Base-by-base conservation (phyloP, 2,797 vertebrate species). In the Mastacembelus armatus region DNA sequence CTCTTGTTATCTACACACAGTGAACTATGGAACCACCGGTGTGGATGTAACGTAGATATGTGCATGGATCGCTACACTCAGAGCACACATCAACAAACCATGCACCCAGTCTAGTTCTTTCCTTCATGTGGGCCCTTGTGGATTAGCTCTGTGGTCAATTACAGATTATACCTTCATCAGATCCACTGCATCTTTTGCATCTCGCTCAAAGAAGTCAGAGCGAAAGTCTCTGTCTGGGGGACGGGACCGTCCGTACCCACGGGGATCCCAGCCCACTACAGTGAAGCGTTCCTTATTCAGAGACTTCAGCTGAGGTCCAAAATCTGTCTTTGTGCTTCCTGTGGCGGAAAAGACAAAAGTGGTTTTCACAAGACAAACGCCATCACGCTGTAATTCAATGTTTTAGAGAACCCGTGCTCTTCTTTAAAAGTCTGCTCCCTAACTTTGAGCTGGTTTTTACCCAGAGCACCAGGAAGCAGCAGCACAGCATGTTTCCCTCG, bases 391-490 rank as follows among this genome's bases (percentile, higher is more conserved):
- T n/a, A n/a, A n/a, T n/a, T n/a, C n/a, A n/a, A n/a, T n/a, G n/a
- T n/a, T n/a, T n/a, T n/a, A 22, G 14, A 35, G 32, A 52, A 21
- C 5, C 7, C 12, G 4, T 9, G 33, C 1, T 14, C 12, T 2
- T 15, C n/a, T 15, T 2, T 52, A 19, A n/a, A 24, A 18, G 3
- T 5, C 12, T 16, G 4, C 10, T 24, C 14, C 55, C 6, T 14
- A 3, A 15, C 27, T 10, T 1, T 12, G 10, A 16, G n/a, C n/a
- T n/a, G n/a, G 9, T 42, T 10, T 27, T 74, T 83, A 97, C 96
- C 97, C 78, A 98, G 72, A 89, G 96, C 96, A 38, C 96, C 96
- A 1, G 96, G 96, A 63, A 98, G 86, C 52, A 98, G 82, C 68
- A 98, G 90, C 63, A 97, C 81, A 0, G 86, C 86, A 18, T 96